These are phyloP conservation scores for Apoda limacodes DNA, from an alignment of 2,888 invertebrate genomes.

Conservation along the genomic window DNA sequence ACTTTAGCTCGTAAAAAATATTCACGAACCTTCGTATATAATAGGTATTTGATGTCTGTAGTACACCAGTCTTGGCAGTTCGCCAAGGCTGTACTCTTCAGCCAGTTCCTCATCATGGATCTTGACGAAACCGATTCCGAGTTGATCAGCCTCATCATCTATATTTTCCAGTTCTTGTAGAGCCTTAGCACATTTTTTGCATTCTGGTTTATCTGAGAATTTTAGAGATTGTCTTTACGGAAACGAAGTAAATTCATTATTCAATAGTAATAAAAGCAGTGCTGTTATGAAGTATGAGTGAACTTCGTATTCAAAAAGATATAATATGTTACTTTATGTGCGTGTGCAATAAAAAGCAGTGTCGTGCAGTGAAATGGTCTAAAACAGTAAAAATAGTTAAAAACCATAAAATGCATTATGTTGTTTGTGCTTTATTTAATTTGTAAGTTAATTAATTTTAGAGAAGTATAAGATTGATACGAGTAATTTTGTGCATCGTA, in stretches of 20 bases:
- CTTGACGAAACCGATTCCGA: conserved; percentile 95
- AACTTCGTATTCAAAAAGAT: conserved; percentile 17
- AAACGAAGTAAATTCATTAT: too few relatives aligned
- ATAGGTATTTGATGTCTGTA: conserved; percentile 95
- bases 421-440: too few relatives aligned
- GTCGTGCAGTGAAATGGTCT: too few relatives aligned
- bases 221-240: conserved; percentile 15
- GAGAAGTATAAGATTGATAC: too few relatives aligned
- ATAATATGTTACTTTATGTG: not conserved
- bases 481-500: too few relatives aligned
- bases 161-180: conserved; percentile 93
- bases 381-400: too few relatives aligned
- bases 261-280: conserved; percentile 52
- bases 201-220: conserved; percentile 87
- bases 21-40: conserved; percentile 86
- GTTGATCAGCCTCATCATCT: conserved; percentile 93
- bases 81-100: conserved; percentile 92
- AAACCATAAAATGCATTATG: too few relatives aligned
- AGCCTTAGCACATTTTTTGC: conserved; percentile 92
- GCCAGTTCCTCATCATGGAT: conserved; percentile 92
- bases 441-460: too few relatives aligned
- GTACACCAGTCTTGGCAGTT: conserved; percentile 89
- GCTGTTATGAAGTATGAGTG: conserved; percentile 38
- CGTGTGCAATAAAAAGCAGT: too few relatives aligned
- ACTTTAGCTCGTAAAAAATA: conserved; percentile 39